Evolutionary conservation across 2,113 vertebrate species (phyloP), one percentile per base, ranked within the genome.

Genomic region (Ammospiza caudacuta): DNA sequence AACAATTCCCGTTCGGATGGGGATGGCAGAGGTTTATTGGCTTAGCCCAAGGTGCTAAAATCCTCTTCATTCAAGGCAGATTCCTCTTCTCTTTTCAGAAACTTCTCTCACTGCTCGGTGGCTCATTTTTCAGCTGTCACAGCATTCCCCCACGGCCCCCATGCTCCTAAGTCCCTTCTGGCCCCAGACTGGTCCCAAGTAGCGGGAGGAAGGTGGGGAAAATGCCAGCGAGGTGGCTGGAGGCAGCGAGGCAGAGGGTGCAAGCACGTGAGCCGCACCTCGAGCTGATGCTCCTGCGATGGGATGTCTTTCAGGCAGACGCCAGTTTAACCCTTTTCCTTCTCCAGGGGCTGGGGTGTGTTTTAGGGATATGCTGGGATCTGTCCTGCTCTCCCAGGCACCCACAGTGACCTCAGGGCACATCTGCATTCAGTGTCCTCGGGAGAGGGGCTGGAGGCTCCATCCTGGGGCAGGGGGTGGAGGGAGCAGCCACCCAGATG

Each of bases 31-130:
- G 89, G 68, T 92, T 91, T 93, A 52, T 96, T 94, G 90, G 94
- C 87, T 97, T 52, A 96, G 92, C 93, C 79, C 85, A 31, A 96
- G 95, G 95, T 96, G 95, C 95, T 95, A 97, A 96, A 97, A 97
- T 96, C 93, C 95, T 95, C 85, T 77, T 91, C 73, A 16, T 62
- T 94, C 93, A 83, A 59, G 64, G 92, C 92, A 81, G 83, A 93
- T 93, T 95, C 94, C 88, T 94, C 85, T 89, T 91, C 80, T 82
- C 83, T 81, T 47, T 44, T 90, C 94, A 83, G 75, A 73, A 94
- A 77, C 43, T 62, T 77, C 82, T 90, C 74, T 79, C 55, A 4
- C 67, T 68, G 85, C 52, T 74, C 14, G 46, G 22, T 37, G 59
- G 85, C 66, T 95, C 92, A 74, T 94, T 96, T 86, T 47, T 91